Percentiles rank a stretch among this genome's conserved stretches.
These are phyloP conservation scores for Heliothis peltigera DNA, from an alignment of 2,888 invertebrate genomes.

Conservation along the genomic window DNA sequence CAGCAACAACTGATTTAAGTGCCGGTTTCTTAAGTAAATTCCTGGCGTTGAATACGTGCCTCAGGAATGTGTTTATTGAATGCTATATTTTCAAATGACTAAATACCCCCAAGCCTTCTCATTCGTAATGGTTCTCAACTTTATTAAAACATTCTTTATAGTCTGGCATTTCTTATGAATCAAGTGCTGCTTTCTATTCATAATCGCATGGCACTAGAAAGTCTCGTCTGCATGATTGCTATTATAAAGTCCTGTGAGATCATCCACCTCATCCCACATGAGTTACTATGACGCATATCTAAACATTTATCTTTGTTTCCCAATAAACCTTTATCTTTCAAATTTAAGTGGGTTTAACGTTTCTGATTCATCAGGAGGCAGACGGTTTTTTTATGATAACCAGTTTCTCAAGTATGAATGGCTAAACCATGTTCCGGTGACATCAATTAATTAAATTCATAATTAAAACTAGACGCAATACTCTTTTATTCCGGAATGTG, in stretches of 20 bases:
- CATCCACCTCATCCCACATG: slow-evolving; percentile 36
- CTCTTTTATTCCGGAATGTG: background rate
- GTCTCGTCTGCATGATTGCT: slow-evolving; percentile 29
- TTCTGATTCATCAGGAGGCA: slow-evolving; percentile 20
- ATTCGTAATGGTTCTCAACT: slow-evolving; percentile 16
- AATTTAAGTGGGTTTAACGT: slow-evolving; percentile 9
- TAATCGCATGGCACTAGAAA: slow-evolving; percentile 38
- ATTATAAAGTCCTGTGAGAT: slow-evolving; percentile 52
- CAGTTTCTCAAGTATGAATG: slow-evolving; percentile 1
- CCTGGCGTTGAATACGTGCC: slow-evolving; percentile 7
- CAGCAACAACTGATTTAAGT: slow-evolving; percentile 25
- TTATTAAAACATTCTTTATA: slow-evolving; percentile 40
- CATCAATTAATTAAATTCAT: background rate
- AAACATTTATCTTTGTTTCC: slow-evolving; percentile 21
- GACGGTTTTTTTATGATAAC: background rate
- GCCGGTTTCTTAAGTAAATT: slow-evolving; percentile 40
- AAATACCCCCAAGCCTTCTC: slow-evolving; percentile 10
- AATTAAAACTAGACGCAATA: background rate
- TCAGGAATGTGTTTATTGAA: slow-evolving; percentile 27
- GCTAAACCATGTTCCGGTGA: background rate
- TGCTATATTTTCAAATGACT: slow-evolving; percentile 22
- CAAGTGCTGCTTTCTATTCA: slow-evolving; percentile 42
- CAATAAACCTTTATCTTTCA: slow-evolving; percentile 13
- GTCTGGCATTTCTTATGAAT: slow-evolving; percentile 20
- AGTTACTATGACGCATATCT: slow-evolving; percentile 29